Conservation (phyloP, 1,140 invertebrate species). For the Spodoptera frugiperda region DNA sequence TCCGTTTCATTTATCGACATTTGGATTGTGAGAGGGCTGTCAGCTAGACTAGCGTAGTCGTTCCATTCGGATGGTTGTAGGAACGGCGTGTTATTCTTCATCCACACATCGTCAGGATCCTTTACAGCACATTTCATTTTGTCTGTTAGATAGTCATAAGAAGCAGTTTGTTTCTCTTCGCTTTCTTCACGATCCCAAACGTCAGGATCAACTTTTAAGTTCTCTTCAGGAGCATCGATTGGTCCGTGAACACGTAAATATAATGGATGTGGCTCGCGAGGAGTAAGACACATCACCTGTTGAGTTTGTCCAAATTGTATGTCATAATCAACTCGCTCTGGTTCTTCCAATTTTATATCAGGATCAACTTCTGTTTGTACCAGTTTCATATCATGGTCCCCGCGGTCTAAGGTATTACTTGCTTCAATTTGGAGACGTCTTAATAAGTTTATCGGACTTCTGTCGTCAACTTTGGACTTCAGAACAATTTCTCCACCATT, state of each 20-base stretch:
- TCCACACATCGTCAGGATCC: slow-evolving; percentile 47
- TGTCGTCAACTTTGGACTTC: slow-evolving; percentile 8
- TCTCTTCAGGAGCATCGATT: slow-evolving; percentile 56
- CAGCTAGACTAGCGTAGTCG: slow-evolving; percentile 54
- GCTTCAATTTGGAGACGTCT: neutral
- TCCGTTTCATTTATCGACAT: slow-evolving; percentile 60
- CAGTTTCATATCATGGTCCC: slow-evolving; percentile 8
- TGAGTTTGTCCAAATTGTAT: neutral
- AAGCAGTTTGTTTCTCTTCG: slow-evolving; percentile 37
- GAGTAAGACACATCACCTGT: neutral
- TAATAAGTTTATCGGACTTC: neutral
- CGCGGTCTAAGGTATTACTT: neutral
- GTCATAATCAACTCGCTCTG: too few species aligned
- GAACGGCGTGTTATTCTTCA: slow-evolving; percentile 55
- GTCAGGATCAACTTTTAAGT: slow-evolving; percentile 6
- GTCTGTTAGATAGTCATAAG: slow-evolving; percentile 49
- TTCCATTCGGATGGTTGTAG: slow-evolving; percentile 60
- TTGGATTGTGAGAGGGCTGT: slow-evolving; percentile 60
- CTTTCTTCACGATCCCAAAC: slow-evolving; percentile 57
- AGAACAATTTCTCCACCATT: neutral
- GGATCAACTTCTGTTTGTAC: neutral
- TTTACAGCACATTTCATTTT: slow-evolving; percentile 28
- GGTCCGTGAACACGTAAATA: slow-evolving; percentile 51
- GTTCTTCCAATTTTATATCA: too few species aligned
- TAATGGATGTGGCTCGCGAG: too few species aligned